Conservation (phyloP, 2,797 vertebrate genomes). For the Peromyscus eremicus region DNA sequence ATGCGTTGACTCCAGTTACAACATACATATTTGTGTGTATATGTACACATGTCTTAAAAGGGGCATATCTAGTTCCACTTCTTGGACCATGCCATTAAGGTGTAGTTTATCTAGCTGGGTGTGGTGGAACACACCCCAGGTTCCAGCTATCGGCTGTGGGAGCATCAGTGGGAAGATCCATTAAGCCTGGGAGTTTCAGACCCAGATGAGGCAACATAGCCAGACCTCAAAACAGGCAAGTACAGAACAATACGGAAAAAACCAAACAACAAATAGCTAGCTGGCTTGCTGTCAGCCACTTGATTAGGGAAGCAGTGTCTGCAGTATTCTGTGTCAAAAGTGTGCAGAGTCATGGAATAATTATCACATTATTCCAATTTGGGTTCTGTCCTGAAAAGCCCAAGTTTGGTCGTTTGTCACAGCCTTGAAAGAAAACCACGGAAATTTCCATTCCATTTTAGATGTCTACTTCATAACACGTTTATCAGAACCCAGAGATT, state of each 20-base stretch:
- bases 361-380: slow-evolving; percentile 22
- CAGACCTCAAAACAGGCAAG: background rate
- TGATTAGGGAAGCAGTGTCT: background rate
- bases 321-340: background rate
- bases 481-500: slow-evolving; percentile 30
- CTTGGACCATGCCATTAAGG: background rate
- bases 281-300: background rate
- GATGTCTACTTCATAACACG: slow-evolving; percentile 37
- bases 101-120: background rate
- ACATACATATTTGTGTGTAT: background rate
- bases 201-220: background rate
- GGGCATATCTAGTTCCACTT: background rate
- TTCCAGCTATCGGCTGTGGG: background rate
- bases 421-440: slow-evolving; percentile 42
- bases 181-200: background rate
- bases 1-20: fast-evolving
- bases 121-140: background rate
- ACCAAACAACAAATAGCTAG: background rate
- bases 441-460: slow-evolving; percentile 62
- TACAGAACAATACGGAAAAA: background rate
- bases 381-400: slow-evolving; percentile 9
- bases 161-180: background rate
- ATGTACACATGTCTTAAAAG: background rate
- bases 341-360: background rate
- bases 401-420: slow-evolving; percentile 65